These are phyloP conservation scores for Epinotia bilunana DNA, from an alignment of 2,888 invertebrate species.

Conservation along the genomic window DNA sequence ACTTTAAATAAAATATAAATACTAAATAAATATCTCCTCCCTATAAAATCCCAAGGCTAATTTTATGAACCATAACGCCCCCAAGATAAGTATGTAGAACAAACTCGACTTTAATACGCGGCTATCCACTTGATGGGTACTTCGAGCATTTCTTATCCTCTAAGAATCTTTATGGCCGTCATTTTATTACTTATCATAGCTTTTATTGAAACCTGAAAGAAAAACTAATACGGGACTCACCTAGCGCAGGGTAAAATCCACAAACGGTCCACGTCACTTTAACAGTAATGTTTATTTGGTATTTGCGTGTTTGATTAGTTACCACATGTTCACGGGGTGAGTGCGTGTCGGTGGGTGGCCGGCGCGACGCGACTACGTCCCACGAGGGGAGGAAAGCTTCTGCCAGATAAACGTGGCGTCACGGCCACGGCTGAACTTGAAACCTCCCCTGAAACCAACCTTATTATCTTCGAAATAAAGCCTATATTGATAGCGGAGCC, in stretches of 20 bases:
- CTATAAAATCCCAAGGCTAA: neutral
- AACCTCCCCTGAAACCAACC: conserved; percentile 9
- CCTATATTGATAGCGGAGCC: conserved; percentile 12
- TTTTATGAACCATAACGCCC: conserved; percentile 41
- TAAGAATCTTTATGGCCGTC: conserved; percentile 62
- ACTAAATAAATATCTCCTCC: conserved; percentile 1
- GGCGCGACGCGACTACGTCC: conserved; percentile 59
- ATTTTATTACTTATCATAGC: conserved; percentile 56
- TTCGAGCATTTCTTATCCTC: conserved; percentile 53
- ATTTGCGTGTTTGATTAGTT: conserved; percentile 50
- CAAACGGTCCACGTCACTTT: conserved; percentile 52
- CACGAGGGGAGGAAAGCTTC: conserved; percentile 62
- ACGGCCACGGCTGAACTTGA: conserved; percentile 12
- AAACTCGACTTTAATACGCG: conserved; percentile 49
- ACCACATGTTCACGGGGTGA: conserved; percentile 54
- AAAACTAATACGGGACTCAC: conserved; percentile 58
- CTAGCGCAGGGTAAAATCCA: conserved; percentile 52
- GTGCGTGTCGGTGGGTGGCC: conserved; percentile 48
- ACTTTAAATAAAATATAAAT: neutral
- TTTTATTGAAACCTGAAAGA: conserved; percentile 58
- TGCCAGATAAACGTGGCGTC: conserved; percentile 50
- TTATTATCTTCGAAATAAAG: conserved; percentile 17
- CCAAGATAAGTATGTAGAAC: conserved; percentile 41
- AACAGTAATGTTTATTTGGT: conserved; percentile 47
- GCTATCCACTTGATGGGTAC: conserved; percentile 52